Conservation (phyloP, 2,888 invertebrate species). For the Micoletzkya japonica region DNA sequence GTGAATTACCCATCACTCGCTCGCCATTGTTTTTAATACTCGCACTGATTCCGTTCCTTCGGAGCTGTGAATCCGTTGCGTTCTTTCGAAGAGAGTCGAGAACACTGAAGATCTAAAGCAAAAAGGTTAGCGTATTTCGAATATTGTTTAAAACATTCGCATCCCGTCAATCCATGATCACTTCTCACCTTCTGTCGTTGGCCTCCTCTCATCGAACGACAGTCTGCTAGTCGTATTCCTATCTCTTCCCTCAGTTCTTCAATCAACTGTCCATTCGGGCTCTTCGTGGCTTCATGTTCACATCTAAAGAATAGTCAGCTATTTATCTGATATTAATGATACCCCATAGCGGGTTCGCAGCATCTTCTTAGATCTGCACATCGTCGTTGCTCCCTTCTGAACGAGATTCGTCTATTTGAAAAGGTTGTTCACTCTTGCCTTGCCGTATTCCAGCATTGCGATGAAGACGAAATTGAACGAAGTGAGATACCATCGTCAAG, state of each 20-base stretch:
- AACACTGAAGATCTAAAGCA: no score
- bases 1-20: no score
- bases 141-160: no score
- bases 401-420: not conserved
- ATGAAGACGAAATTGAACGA: not conserved
- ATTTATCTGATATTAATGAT: not conserved
- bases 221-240: slow-evolving; percentile 15
- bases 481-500: no score
- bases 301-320: not conserved
- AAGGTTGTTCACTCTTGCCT: not conserved
- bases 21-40: no score
- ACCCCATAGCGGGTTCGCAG: slow-evolving; percentile 23
- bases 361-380: slow-evolving; percentile 26
- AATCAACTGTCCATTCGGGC: slow-evolving; percentile 1
- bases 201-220: slow-evolving; percentile 21
- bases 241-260: slow-evolving; percentile 1
- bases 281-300: slow-evolving; percentile 1
- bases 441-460: slow-evolving; percentile 7
- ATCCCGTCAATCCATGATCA: not conserved
- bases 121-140: no score
- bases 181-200: not conserved
- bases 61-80: no score
- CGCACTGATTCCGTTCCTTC: no score
- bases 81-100: no score
- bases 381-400: not conserved